phyloP scores from a whole-genome alignment of 2,113 vertebrate genomes.

The Coreoperca whiteheadi region DNA sequence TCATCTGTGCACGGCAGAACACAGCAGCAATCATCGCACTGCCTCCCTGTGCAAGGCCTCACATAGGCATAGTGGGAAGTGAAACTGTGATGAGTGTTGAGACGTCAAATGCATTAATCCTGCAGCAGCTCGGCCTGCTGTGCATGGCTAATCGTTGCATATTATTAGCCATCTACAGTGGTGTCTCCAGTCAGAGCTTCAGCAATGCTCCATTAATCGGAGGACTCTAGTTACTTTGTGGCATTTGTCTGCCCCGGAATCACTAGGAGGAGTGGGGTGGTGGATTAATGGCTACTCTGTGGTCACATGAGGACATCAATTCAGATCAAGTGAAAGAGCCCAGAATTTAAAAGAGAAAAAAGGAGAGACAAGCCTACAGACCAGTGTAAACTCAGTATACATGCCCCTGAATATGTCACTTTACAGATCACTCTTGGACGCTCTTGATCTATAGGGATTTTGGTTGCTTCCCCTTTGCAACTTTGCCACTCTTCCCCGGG shows the following conservation, averaged over 20 bases:
- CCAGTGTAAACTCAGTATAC: not conserved
- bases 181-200: slow-evolving; percentile 24
- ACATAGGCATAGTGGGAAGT: slow-evolving; percentile 20
- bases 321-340: not conserved
- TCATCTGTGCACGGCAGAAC: slow-evolving; percentile 37
- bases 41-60: slow-evolving; percentile 41
- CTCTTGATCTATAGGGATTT: not conserved
- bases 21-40: slow-evolving; percentile 39
- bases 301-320: not conserved
- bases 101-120: slow-evolving; percentile 49
- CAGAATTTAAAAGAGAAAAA: not conserved
- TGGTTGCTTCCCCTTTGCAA: not conserved
- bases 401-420: not conserved
- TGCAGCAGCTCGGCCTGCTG: slow-evolving; percentile 51
- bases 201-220: not conserved
- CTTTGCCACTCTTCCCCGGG: not conserved
- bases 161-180: slow-evolving; percentile 50
- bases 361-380: not conserved
- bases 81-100: slow-evolving; percentile 38
- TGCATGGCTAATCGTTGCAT: slow-evolving; percentile 55
- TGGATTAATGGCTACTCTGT: not conserved
- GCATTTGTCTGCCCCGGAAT: not conserved
- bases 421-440: not conserved
- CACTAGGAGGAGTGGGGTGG: not conserved
- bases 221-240: not conserved